Base-by-base conservation (phyloP, 2,888 invertebrate genomes). In the Microchrysa polita region DNA sequence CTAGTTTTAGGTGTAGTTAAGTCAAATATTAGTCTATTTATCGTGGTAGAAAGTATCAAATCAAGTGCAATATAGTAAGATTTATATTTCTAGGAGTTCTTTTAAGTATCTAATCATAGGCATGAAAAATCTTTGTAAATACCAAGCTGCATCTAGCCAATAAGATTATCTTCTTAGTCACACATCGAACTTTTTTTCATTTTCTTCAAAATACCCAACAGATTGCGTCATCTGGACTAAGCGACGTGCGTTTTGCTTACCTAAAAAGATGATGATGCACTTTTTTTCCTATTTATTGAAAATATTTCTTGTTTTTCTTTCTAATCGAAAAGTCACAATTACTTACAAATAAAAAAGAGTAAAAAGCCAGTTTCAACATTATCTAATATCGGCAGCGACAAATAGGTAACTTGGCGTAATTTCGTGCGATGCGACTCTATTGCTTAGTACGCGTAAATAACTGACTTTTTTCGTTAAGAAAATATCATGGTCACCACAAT, bases 11-110 rank as follows among this genome's bases (percentile, higher is more conserved):
- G 27, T 34, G 55, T 69, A 67, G 57, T 55, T 69, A 69, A 69
- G 69, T 69, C 60, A 60, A 60, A 59, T 23, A 34, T 55, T 60
- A 72, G 52, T 60, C 20, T 72, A 72, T 60, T 60, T 72, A 72
- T 72, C 22, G 44, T 23, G n/a, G 22, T 57, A 72, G 59, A 10
- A 72, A 60, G 42, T 53, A 42, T 42, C 20, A 42, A 72, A 59
- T 48, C 27, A 72, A 72, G 72, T 72, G 72, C 72, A 72, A 72
- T 72, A 72, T 72, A 72, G 65, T 65, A 65, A 44, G 65, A 16
- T 65, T 65, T 16, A 65, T 5, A 20, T 65, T 44, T 65, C 9
- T 65, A 65, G 44, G 65, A 34, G 65, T 65, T 65, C 22, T 34
- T 7, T n/a, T 55, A 55, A 20, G 18, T 20, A 48, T 48, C 23